Conservation (phyloP, 2,797 vertebrate species). For the Nyctibius grandis region DNA sequence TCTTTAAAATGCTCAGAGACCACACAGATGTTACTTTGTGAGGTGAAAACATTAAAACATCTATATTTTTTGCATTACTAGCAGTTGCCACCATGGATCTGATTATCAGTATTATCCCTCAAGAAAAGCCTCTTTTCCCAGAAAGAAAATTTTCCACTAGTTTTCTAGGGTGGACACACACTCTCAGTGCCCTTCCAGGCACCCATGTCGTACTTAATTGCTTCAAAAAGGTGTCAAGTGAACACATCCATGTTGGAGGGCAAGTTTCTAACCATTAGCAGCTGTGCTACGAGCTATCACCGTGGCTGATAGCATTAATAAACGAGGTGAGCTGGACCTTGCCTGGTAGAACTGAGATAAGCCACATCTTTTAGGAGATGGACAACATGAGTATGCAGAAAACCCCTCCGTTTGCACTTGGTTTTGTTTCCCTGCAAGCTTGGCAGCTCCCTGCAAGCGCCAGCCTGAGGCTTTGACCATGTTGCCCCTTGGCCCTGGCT, state of each 20-base stretch:
- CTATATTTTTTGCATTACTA: neutral
- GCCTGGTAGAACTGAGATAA: neutral
- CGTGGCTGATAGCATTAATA: neutral
- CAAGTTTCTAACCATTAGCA: neutral
- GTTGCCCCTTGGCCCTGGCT: neutral
- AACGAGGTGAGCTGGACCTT: neutral
- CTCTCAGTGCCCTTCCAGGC: neutral
- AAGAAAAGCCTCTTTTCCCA: neutral
- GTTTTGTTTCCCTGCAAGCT: neutral
- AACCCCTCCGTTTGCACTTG: neutral
- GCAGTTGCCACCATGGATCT: neutral
- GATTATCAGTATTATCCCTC: neutral
- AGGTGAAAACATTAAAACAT: neutral
- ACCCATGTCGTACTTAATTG: fast-evolving
- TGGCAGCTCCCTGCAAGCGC: fast-evolving
- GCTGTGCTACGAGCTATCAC: fast-evolving
- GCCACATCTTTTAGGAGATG: neutral
- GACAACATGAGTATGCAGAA: neutral
- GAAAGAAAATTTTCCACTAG: neutral
- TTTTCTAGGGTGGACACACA: neutral
- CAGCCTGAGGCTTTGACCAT: fast-evolving
- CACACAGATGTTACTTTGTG: neutral
- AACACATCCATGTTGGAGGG: neutral
- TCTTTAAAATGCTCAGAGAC: neutral
- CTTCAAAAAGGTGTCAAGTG: neutral